phyloP scores from a whole-genome alignment of 2,113 vertebrate genomes.

The Ptyas mucosa region DNA sequence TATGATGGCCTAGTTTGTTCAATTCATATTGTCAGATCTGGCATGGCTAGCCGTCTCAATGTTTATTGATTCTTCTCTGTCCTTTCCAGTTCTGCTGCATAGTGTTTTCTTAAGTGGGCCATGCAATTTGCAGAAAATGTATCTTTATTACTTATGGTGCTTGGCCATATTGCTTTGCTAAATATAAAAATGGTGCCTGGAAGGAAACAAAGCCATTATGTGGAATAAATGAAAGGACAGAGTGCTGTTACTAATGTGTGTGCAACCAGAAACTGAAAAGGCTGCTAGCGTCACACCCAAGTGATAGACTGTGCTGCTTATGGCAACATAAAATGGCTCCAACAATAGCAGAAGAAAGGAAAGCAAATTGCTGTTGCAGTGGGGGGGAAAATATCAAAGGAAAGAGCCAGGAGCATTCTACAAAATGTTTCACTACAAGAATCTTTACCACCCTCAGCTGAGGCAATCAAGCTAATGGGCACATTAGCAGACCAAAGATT shows the following conservation, averaged over 20 bases:
- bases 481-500: constrained; percentile 30
- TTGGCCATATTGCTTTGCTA: neutral
- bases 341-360: constrained; percentile 7
- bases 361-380: neutral
- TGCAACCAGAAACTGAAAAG: constrained; percentile 26
- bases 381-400: constrained; percentile 14
- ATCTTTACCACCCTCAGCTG: constrained; percentile 28
- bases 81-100: neutral
- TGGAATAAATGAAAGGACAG: neutral
- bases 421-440: constrained; percentile 1
- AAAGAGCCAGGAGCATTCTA: neutral
- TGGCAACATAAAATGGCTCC: neutral
- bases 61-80: neutral
- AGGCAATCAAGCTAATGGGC: constrained; percentile 44
- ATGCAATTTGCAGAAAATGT: fast-evolving
- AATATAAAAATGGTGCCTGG: constrained; percentile 17
- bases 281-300: neutral
- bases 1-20: neutral
- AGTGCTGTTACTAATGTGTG: neutral
- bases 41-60: neutral
- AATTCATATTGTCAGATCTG: neutral
- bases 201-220: neutral
- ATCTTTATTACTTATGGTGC: neutral
- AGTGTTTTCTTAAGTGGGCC: neutral
- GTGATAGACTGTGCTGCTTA: neutral